These are phyloP conservation scores for Chelidonichthys spinosus DNA, from an alignment of 2,797 vertebrate species.

Conservation along the genomic window DNA sequence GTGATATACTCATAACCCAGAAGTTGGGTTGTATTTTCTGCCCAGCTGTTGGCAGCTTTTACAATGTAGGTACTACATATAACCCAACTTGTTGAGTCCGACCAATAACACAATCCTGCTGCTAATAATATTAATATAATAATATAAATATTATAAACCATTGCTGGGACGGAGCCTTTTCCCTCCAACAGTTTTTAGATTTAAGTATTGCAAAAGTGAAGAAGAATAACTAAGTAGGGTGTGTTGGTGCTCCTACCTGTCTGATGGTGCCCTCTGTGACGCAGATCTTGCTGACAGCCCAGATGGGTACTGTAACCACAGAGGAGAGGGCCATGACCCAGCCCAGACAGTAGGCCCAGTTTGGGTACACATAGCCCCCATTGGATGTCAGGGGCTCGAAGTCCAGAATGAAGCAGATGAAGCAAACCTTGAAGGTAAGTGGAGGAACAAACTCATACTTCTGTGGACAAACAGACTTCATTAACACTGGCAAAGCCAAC, in stretches of 20 bases:
- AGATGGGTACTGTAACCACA: slow-evolving; percentile 29
- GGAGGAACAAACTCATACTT: not conserved
- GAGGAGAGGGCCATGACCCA: slow-evolving; percentile 35
- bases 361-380: slow-evolving; percentile 7
- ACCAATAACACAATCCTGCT: too few relatives aligned
- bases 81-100: too few relatives aligned
- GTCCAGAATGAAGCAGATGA: slow-evolving; percentile 38
- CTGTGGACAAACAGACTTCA: not conserved
- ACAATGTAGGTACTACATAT: too few relatives aligned
- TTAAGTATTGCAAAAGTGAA: not conserved
- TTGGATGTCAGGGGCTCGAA: slow-evolving; percentile 27
- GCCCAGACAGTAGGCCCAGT: slow-evolving; percentile 40
- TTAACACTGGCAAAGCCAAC: not conserved
- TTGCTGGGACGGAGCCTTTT: too few relatives aligned
- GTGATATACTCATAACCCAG: too few relatives aligned
- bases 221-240: not conserved
- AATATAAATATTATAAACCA: too few relatives aligned
- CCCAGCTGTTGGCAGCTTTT: too few relatives aligned
- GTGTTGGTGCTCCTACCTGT: slow-evolving; percentile 30
- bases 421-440: slow-evolving; percentile 28
- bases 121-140: too few relatives aligned
- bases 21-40: too few relatives aligned
- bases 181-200: too few relatives aligned
- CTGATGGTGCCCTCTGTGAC: slow-evolving; percentile 30
- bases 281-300: slow-evolving; percentile 16